These are phyloP conservation scores for Apocrypta bakeri DNA, from an alignment of 1,140 invertebrate genomes.

Conservation along the genomic window DNA sequence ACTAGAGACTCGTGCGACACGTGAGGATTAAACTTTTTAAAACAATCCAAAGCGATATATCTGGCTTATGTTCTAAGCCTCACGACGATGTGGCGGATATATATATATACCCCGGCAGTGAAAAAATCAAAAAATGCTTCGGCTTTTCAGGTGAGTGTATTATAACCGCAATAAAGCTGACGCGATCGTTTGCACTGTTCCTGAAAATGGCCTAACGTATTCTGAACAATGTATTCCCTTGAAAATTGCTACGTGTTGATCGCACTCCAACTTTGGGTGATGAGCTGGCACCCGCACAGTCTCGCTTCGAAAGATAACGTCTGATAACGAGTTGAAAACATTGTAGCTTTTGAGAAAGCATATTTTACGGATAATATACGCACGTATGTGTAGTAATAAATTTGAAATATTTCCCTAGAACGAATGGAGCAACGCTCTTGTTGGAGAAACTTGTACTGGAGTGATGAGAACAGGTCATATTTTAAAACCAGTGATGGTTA, in stretches of 20 bases:
- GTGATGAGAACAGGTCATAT: too few relatives aligned
- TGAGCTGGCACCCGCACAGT: too few relatives aligned
- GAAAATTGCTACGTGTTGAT: conserved; percentile 47
- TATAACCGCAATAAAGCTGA: conserved; percentile 12
- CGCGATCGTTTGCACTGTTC: not conserved
- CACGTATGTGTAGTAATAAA: too few relatives aligned
- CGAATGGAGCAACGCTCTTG: too few relatives aligned
- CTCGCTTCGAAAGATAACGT: not conserved
- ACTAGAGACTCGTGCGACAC: not conserved
- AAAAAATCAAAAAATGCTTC: conserved; percentile 14
- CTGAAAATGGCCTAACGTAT: not conserved
- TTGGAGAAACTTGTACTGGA: too few relatives aligned
- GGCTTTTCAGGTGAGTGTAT: not conserved
- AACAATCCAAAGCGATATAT: conserved; percentile 44
- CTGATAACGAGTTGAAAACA: not conserved
- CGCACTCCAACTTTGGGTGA: not conserved
- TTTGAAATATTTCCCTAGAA: too few relatives aligned
- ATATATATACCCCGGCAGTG: not conserved
- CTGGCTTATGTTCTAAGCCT: conserved; percentile 47
- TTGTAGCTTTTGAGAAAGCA: too few relatives aligned
- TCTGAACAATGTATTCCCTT: conserved; percentile 36
- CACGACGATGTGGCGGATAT: conserved; percentile 6
- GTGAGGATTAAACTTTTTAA: conserved; percentile 34
- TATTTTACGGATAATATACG: too few relatives aligned
- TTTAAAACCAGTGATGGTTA: too few relatives aligned